Conservation (phyloP, 2,113 vertebrate species). For the Pseudorectes ferrugineus region DNA sequence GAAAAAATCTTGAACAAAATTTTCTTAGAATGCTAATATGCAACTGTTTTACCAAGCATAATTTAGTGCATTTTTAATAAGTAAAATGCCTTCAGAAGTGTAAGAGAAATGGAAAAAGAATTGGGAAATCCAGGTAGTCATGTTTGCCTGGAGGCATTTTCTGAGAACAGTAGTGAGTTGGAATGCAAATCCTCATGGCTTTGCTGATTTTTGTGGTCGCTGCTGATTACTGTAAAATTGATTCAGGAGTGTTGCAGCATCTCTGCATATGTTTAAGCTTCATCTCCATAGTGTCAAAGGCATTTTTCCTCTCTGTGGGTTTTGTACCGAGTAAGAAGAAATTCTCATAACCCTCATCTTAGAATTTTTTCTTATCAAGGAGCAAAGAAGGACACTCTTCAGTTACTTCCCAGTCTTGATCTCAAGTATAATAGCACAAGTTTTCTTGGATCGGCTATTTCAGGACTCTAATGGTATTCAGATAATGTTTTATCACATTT, state of each 20-base stretch:
- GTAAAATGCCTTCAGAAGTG: neutral
- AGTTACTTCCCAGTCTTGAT: neutral
- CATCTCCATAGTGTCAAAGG: conserved; percentile 11
- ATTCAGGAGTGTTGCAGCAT: conserved; percentile 8
- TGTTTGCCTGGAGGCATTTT: conserved; percentile 26
- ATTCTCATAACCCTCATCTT: neutral
- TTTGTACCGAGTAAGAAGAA: neutral
- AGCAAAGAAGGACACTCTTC: neutral
- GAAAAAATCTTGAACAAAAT: neutral
- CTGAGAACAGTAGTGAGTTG: neutral
- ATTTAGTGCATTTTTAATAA: neutral
- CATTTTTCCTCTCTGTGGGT: neutral
- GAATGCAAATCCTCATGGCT: conserved; percentile 27
- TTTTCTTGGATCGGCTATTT: neutral
- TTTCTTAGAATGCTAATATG: neutral
- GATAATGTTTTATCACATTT: neutral
- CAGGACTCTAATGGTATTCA: neutral
- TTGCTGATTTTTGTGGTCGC: conserved; percentile 17
- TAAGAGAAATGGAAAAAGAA: neutral
- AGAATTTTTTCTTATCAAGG: neutral
- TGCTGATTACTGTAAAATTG: conserved; percentile 47
- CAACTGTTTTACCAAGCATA: neutral
- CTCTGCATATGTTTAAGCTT: conserved; percentile 31
- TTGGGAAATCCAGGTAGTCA: conserved; percentile 34
- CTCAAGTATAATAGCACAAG: neutral